Evolutionary conservation across 1,140 invertebrate species (phyloP).

Genomic region (Aphelinus atriplicis): DNA sequence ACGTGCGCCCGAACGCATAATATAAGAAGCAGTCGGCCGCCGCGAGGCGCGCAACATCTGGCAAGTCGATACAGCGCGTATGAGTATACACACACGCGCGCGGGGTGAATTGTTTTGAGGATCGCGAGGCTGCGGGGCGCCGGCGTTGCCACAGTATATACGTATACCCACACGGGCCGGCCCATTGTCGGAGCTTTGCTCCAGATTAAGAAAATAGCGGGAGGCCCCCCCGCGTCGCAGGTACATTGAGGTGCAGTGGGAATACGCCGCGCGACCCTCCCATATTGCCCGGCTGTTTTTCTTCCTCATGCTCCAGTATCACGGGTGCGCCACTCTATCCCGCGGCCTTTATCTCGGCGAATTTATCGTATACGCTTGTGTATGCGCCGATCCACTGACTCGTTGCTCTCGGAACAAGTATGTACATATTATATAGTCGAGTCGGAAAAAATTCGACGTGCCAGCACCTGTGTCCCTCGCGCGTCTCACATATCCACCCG

Average conservation of each 20-base stretch:
- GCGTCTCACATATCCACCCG: no score
- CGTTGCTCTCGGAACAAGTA: neutral
- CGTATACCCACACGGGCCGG: neutral
- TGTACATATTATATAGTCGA: no score
- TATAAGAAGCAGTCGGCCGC: no score
- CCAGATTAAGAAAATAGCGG: slow-evolving; percentile 60
- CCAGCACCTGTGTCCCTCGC: neutral
- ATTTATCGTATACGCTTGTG: no score
- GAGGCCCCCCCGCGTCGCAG: slow-evolving; percentile 43
- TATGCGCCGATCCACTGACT: no score
- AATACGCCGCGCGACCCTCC: slow-evolving; percentile 13
- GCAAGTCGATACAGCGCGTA: no score
- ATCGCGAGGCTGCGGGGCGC: neutral
- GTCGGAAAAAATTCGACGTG: no score
- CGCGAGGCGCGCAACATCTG: no score
- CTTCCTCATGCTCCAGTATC: slow-evolving; percentile 31
- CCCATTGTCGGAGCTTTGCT: neutral
- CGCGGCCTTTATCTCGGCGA: neutral
- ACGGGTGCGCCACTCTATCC: slow-evolving; percentile 20
- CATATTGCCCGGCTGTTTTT: neutral
- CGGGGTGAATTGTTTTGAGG: slow-evolving; percentile 8
- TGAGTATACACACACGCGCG: no score
- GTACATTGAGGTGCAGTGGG: slow-evolving; percentile 17
- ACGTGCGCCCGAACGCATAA: neutral
- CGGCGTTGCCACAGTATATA: neutral